phyloP scores from a whole-genome alignment of 2,888 invertebrate species.

The Agriopis aurantiaria region DNA sequence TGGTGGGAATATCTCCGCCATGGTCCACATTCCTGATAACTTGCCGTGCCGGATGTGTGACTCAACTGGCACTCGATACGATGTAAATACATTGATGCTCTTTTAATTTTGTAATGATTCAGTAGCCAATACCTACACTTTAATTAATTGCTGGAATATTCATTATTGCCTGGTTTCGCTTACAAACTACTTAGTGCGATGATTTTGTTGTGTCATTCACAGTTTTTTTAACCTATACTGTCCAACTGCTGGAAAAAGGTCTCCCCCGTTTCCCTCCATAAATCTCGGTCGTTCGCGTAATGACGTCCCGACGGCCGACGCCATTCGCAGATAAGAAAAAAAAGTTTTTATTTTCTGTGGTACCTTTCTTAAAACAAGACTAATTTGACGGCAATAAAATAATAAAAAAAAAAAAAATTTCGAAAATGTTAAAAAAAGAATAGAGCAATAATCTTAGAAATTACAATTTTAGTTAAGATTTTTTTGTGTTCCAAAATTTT shows the following conservation, averaged over 20 bases:
- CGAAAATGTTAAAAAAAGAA: too few relatives aligned
- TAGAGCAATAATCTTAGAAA: too few relatives aligned
- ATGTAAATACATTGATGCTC: conserved; percentile 54
- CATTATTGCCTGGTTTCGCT: neutral
- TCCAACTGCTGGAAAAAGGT: too few relatives aligned
- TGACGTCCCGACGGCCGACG: too few relatives aligned
- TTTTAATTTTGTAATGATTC: conserved; percentile 42
- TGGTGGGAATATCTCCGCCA: conserved; percentile 69
- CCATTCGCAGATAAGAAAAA: too few relatives aligned
- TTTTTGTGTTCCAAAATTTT: too few relatives aligned
- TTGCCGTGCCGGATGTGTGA: conserved; percentile 76
- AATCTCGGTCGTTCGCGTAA: too few relatives aligned
- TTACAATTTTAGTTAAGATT: too few relatives aligned
- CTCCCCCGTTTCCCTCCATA: too few relatives aligned
- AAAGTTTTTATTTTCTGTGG: neutral
- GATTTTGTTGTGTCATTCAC: neutral
- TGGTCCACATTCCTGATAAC: conserved; percentile 79
- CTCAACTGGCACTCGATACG: conserved; percentile 66
- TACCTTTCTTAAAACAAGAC: neutral
- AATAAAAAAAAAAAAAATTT: too few relatives aligned
- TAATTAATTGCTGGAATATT: conserved; percentile 1
- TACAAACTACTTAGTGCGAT: neutral
- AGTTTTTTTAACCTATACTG: too few relatives aligned
- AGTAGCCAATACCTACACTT: conserved; percentile 13
- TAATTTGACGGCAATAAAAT: too few relatives aligned